Conservation (phyloP, 2,888 invertebrate genomes). For the Sialis fuliginosa region DNA sequence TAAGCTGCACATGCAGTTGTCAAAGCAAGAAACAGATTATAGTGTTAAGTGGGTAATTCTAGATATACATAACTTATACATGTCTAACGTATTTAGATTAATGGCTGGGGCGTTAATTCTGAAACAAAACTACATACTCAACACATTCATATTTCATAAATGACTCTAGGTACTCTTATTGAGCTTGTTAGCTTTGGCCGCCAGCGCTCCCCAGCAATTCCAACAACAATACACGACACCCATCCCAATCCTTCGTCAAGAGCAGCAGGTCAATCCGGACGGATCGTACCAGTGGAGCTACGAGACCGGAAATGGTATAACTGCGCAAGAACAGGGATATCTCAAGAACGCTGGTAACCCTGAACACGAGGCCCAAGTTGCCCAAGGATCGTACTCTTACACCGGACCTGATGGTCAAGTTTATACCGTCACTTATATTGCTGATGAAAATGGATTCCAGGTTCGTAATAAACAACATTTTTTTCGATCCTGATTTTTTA, state of each 20-base stretch:
- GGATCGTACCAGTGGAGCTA: constrained; percentile 48
- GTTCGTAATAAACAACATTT: neutral
- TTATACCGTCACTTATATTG: constrained; percentile 43
- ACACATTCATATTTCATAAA: too few relatives aligned
- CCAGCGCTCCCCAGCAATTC: constrained; percentile 25
- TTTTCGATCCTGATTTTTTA: neutral
- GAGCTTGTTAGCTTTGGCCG: constrained; percentile 21
- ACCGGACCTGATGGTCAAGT: constrained; percentile 56
- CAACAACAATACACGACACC: constrained; percentile 19
- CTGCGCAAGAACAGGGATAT: constrained; percentile 50
- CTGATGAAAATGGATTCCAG: constrained; percentile 52
- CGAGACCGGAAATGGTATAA: constrained; percentile 58
- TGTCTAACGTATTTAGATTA: too few relatives aligned
- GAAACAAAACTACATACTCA: too few relatives aligned
- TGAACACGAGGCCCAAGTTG: constrained; percentile 45
- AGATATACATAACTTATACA: too few relatives aligned
- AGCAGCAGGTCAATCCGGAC: constrained; percentile 34
- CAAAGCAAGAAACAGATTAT: too few relatives aligned
- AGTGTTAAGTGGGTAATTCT: too few relatives aligned
- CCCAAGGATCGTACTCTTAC: constrained; percentile 51
- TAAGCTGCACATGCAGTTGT: too few relatives aligned
- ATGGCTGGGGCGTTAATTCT: too few relatives aligned
- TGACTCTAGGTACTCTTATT: constrained; percentile 14
- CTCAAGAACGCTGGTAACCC: constrained; percentile 49
- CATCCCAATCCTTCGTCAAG: constrained; percentile 40